Evolutionary conservation across 2,888 invertebrate genomes (phyloP), one percentile per base, ranked within the genome.

Genomic region (Malthinus seriepunctatus): DNA sequence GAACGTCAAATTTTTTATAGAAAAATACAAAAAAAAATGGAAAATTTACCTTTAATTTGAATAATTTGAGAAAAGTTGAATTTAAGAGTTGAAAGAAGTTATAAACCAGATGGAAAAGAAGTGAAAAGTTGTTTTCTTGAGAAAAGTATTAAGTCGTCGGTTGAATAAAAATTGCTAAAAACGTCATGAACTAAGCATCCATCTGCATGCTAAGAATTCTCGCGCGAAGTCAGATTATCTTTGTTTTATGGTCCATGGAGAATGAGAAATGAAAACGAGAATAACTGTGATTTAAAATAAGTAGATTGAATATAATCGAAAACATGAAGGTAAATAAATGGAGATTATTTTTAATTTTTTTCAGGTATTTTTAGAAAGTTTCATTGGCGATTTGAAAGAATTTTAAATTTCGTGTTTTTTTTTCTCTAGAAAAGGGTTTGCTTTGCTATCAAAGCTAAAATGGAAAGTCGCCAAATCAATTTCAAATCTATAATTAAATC

Each of bases 141-240:
- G 48, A 58, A 58, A 50, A 49, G 58, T 55, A 62, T 62, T 62
- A 62, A 62, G 62, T 62, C 58, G 58, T 58, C 62, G 54, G 51
- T 35, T 51, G 59, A 62, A 62, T 59, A 56, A 58, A 59, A 62
- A 62, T 62, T 59, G 52, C 51, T 39, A 51, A 51, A 47, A 56
- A 56, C 47, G 62, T 56, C 62, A 60, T 53, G 56, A 60, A 52
- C 31, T 56, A 44, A 47, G 59, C 48, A 59, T 62, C 58, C 51
- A 56, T 58, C 59, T 56, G 52, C 59, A 59, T 60, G 51, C 56
- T 53, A 42, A 48, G 51, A 60, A 60, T 60, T 53, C 56, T 51
- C 51, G 52, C 56, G 59, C 46, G 62, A 49, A 56, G 59, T 59
- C 61, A 64, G 64, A 66, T 66, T 66, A 64, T 66, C 62, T 61